Base-by-base conservation (phyloP, 2,797 vertebrate species). In the Remorina albescens region DNA sequence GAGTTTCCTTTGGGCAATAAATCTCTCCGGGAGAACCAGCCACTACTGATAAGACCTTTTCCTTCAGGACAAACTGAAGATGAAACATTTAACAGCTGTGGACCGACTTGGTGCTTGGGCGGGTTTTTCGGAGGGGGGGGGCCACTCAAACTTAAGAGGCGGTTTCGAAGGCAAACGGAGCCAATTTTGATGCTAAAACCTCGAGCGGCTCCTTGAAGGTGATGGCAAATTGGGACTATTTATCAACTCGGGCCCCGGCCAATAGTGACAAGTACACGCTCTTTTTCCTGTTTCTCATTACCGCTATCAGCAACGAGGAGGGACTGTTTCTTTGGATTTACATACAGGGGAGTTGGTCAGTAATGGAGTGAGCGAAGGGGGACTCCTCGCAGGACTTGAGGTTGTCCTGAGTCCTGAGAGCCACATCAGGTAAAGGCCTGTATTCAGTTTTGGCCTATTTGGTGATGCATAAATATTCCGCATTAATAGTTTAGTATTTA, bases 191-290 rank as follows among this genome's bases (percentile, higher is more conserved):
- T 60, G 64, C 78, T 73, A 70, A 87, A 88, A 84, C 75, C 76
- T 86, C 25, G 5, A 91, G 88, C 88, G 84, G 85, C 81, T 84
- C 64, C 73, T 71, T 89, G 92, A 94, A 94, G 92, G 93, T 94
- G 91, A 93, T 80, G 4, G 76, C 83, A 94, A 94, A 94, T 93
- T 94, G 89, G 86, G 86, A 85, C 87, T 82, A 94, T 94, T 94
- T 93, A 94, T 94, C 93, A 93, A 85, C 76, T 73, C 61, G n/a
- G n/a, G 67, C 85, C 82, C 55, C 67, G 86, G 88, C 90, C 89
- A 86, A 84, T 82, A 82, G 87, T 92, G 92, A 93, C 92, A 94
- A 92, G 89, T 87, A 91, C 91, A 91, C 87, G 89, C 89, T 89
- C 86, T 83, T 88, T 81, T 84, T 78, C 74, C 85, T 87, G 86